Base-by-base conservation (phyloP, 2,888 invertebrate species). In the Nysson spinosus region DNA sequence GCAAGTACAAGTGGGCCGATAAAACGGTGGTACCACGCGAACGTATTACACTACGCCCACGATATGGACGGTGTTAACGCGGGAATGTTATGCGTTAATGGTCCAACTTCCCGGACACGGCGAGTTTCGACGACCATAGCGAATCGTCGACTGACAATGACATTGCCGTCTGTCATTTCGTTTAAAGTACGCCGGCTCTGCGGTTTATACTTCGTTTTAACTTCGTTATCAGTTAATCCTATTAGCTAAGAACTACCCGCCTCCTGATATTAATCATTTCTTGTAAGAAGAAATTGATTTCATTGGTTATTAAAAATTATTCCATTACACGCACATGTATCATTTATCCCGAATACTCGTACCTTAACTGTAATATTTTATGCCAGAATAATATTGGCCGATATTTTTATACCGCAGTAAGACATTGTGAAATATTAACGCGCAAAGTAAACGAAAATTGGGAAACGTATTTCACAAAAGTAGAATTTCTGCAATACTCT, bases 31-130 rank as follows among this genome's bases (percentile, higher is more conserved):
- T n/a, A n/a, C 58, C 72, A 66, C 77, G 75, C 77, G 60, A 77
- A 77, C 65, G 69, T 58, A 76, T 83, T 82, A 77, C 74, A 75
- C 71, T 78, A 75, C 83, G 76, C 81, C 79, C 60, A 83, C 82
- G 67, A 50, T 22, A 49, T 64, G 43, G 52, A 71, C 75, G 77
- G 69, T 71, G 77, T 77, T 78, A 75, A 72, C 78, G 72, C 69
- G 79, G 73, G 80, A 83, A 84, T 80, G 82, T 84, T 83, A 83
- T 79, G 79, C 78, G 80, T 73, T 84, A 85, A 85, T 85, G 65
- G 80, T 63, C 76, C 80, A 77, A 84, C 85, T 85, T 85, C 85
- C 85, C 85, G 85, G 85, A 85, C 85, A 85, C 81, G 78, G 67
- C 83, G 84, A 85, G 83, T 85, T 84, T 84, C 83, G 80, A 63